Conservation (phyloP, 2,888 invertebrate species). For the Sericinus montela region DNA sequence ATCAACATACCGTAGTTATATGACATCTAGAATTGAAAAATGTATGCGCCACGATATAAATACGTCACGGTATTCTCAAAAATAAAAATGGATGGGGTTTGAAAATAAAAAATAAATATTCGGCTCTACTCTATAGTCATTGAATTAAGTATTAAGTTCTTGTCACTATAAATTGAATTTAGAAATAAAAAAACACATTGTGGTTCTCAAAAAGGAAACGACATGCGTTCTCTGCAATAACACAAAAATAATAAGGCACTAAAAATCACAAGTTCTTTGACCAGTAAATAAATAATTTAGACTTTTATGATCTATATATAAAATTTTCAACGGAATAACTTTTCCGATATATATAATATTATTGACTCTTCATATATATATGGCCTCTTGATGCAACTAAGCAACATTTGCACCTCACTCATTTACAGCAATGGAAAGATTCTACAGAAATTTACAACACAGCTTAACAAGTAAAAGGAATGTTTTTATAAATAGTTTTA, state of each 20-base stretch:
- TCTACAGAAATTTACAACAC: constrained; percentile 5
- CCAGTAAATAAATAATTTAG: constrained; percentile 8
- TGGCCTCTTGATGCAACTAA: background rate
- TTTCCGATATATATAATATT: background rate
- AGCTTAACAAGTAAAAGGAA: constrained; percentile 8
- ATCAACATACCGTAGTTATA: background rate
- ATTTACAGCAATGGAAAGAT: background rate
- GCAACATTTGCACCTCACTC: background rate
- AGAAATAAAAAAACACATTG: too few species aligned
- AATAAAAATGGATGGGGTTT: background rate
- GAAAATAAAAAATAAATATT: too few species aligned
- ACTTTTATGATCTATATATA: too few species aligned
- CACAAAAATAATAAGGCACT: constrained; percentile 18
- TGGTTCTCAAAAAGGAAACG: too few species aligned
- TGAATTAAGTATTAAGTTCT: too few species aligned
- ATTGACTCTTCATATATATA: constrained; percentile 1
- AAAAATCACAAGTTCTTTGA: constrained; percentile 10
- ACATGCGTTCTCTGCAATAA: background rate
- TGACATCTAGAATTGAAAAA: background rate
- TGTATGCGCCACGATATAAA: background rate
- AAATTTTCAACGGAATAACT: too few species aligned
- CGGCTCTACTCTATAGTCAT: too few species aligned
- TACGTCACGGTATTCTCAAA: background rate
- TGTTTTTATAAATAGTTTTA: constrained; percentile 12
- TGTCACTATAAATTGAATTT: too few species aligned